Base-by-base conservation (phyloP, 2,113 vertebrate species). In the Centropus unirufus region DNA sequence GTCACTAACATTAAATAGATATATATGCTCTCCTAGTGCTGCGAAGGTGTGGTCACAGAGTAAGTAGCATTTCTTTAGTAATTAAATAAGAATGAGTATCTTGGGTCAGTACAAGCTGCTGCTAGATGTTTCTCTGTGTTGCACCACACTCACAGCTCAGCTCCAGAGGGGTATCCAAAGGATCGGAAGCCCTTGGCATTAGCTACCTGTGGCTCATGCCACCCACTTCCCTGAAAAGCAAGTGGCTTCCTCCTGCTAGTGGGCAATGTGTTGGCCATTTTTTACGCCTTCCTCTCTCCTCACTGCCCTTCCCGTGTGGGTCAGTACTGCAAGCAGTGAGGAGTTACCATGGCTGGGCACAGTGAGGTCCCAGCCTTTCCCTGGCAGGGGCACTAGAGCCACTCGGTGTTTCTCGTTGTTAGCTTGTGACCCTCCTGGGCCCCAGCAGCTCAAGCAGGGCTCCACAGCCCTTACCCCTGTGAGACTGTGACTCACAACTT, bases 251-350 rank as follows among this genome's bases (percentile, higher is more conserved):
- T 58, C 20, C 9, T 34, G 18, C 24, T 54, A 44, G 40, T n/a
- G 16, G n/a, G 44, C 27, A 47, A 59, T 3, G 8, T 40, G 14
- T 1, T 5, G 29, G 18, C 11, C 27, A 62, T 42, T 73, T 54
- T 52, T 73, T 40, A 47, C 2, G 6, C 4, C 5, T 17, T 75
- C 8, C 5, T 52, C 26, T 75, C 8, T 36, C 36, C 30, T 54
- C 7, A 2, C 6, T 69, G 36, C 26, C 36, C 30, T 80, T 64
- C 12, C 51, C 11, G 8, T 24, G 26, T 8, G 8, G 24, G 24
- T 26, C 7, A 12, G 51, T 12, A 21, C 32, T 2, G 1, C 0
- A 4, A 72, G 30, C 0, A 0, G 16, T 40, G 47, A 23, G 27
- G 3, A 2, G 24, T 21, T 0, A 0, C 1, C 64, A 34, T 20